Percentiles rank a stretch among this genome's conserved stretches.
Conservation (phyloP, 2,113 vertebrate species). For the Pseudorasbora parva region DNA sequence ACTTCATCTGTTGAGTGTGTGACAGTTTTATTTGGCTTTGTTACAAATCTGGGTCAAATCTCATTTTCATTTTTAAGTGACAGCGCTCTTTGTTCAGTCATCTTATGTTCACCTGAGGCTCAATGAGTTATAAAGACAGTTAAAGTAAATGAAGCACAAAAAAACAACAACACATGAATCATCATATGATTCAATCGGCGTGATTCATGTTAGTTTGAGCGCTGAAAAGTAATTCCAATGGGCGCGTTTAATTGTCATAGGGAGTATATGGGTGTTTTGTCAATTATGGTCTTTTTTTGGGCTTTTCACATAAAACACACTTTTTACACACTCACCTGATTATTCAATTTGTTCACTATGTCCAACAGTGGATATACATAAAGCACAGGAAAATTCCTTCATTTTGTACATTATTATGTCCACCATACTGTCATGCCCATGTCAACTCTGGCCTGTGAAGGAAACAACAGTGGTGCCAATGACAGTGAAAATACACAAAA, state of each 20-base stretch:
- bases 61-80: conserved; percentile 3
- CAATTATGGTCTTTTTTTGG: neutral
- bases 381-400: neutral
- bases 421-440: neutral
- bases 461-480: neutral
- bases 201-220: neutral
- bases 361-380: neutral
- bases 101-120: neutral
- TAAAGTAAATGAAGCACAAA: neutral
- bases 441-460: neutral
- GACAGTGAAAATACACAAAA: neutral
- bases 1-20: conserved; percentile 19
- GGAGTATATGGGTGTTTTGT: conserved; percentile 1
- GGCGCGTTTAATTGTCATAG: conserved; percentile 7
- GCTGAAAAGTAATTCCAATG: conserved; percentile 4
- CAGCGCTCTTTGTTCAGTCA: neutral
- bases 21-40: conserved; percentile 11
- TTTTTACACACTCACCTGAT: neutral
- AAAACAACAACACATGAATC: neutral
- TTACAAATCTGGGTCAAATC: conserved; percentile 30
- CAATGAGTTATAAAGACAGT: neutral
- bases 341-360: neutral
- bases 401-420: neutral
- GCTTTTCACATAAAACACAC: neutral
- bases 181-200: conserved; percentile 12